A percentile compares a stretch with the other conserved stretches of the same genome.
These are phyloP conservation scores for Trichosurus vulpecula DNA, from an alignment of 2,797 vertebrate genomes.

Conservation along the genomic window DNA sequence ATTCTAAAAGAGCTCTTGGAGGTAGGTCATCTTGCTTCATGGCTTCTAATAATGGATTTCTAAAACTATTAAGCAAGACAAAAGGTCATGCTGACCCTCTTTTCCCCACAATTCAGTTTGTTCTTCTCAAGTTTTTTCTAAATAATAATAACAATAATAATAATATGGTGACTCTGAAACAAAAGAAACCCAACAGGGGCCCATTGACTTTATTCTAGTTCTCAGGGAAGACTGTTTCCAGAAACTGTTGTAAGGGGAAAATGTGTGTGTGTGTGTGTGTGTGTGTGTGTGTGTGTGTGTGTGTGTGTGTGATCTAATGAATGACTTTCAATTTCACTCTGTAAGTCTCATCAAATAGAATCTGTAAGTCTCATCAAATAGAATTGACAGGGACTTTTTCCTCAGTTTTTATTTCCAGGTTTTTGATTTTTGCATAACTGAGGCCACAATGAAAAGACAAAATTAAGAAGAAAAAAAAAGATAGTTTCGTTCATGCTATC, in stretches of 20 bases:
- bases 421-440: neutral
- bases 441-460: neutral
- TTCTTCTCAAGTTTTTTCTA: neutral
- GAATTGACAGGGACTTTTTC: neutral
- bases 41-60: slow-evolving; percentile 35
- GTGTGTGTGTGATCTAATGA: rapidly evolving
- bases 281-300: no score
- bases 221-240: rapidly evolving
- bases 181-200: neutral
- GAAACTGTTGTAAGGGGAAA: neutral
- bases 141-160: neutral
- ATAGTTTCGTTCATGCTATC: neutral
- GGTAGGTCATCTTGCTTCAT: slow-evolving; percentile 13
- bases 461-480: neutral
- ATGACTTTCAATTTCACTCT: neutral
- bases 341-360: neutral
- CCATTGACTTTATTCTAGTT: neutral
- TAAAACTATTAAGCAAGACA: slow-evolving; percentile 24
- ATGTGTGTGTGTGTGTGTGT: neutral
- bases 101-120: slow-evolving; percentile 12
- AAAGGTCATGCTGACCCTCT: slow-evolving; percentile 14
- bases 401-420: neutral
- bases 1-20: slow-evolving; percentile 36
- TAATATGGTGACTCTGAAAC: neutral
- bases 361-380: neutral